These are phyloP conservation scores for Nysson spinosus DNA, from an alignment of 2,888 invertebrate genomes.

Conservation along the genomic window DNA sequence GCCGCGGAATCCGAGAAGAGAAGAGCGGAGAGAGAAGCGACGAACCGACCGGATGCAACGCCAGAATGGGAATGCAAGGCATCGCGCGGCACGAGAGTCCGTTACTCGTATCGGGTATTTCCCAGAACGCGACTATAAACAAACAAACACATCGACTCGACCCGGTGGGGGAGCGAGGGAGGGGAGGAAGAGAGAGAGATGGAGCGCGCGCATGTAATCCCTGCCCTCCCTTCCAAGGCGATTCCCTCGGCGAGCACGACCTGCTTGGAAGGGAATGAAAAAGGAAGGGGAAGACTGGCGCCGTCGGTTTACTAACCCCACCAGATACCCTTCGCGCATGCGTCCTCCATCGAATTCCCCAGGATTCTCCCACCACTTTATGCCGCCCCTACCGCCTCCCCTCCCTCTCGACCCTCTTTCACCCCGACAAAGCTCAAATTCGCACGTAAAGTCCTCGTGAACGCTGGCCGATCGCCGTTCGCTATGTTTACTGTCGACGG, in stretches of 20 bases:
- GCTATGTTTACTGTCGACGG: constrained; percentile 46
- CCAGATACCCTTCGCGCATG: constrained; percentile 53
- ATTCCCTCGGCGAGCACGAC: constrained; percentile 46
- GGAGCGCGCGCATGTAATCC: constrained; percentile 55
- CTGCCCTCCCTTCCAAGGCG: constrained; percentile 59
- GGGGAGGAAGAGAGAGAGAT: constrained; percentile 24
- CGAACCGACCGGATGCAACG: constrained; percentile 72
- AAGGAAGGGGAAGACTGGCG: constrained; percentile 65
- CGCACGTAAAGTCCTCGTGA: constrained; percentile 52
- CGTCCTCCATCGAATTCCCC: constrained; percentile 34
- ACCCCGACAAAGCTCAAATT: constrained; percentile 49
- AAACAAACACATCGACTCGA: constrained; percentile 70
- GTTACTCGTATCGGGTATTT: constrained; percentile 74
- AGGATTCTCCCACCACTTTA: constrained; percentile 50
- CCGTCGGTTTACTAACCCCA: constrained; percentile 66
- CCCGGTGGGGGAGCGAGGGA: constrained; percentile 27
- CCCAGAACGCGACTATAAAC: constrained; percentile 75
- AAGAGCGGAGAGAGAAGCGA: not conserved
- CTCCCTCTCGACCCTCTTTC: constrained; percentile 3
- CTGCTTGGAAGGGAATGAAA: constrained; percentile 16
- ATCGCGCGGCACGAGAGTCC: constrained; percentile 66
- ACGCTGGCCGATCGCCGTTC: constrained; percentile 31
- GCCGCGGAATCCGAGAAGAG: constrained; percentile 44
- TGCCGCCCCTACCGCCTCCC: constrained; percentile 9
- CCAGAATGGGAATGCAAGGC: constrained; percentile 73